Percentiles rank a stretch among this genome's conserved stretches.
phyloP scores from a whole-genome alignment of 1,140 invertebrate genomes.

The Bombus impatiens region DNA sequence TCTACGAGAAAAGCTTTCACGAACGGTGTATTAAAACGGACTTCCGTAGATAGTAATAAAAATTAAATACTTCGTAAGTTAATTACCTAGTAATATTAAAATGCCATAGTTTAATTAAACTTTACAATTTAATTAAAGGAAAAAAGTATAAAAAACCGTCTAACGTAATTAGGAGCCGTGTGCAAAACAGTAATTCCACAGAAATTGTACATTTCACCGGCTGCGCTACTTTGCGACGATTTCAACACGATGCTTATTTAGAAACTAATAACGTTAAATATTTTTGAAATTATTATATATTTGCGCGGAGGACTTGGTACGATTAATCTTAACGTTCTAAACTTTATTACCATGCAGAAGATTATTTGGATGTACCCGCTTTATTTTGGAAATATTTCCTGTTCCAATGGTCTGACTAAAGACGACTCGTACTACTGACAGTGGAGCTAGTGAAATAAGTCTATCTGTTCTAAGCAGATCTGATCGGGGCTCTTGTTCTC shows the following conservation, averaged over 20 bases:
- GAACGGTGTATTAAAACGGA: not conserved
- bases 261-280: not conserved
- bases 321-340: not conserved
- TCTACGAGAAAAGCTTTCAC: not conserved
- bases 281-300: not conserved
- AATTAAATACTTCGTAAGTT: too few species aligned
- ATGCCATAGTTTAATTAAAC: not conserved
- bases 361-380: not conserved
- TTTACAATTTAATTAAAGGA: not conserved
- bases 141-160: not conserved
- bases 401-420: conserved; percentile 19
- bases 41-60: not conserved
- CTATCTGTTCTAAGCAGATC: not conserved
- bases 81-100: too few species aligned
- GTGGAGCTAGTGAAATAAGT: not conserved
- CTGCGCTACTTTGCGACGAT: not conserved
- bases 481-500: not conserved
- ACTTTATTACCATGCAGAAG: not conserved
- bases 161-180: not conserved
- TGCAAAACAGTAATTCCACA: not conserved
- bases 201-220: not conserved
- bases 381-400: not conserved
- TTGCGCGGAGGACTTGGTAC: not conserved
- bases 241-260: not conserved
- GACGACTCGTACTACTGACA: conserved; percentile 34